A percentile compares a stretch with the other conserved stretches of the same genome.
Conservation (phyloP, 2,113 vertebrate species). For the Coracopsis vasa region DNA sequence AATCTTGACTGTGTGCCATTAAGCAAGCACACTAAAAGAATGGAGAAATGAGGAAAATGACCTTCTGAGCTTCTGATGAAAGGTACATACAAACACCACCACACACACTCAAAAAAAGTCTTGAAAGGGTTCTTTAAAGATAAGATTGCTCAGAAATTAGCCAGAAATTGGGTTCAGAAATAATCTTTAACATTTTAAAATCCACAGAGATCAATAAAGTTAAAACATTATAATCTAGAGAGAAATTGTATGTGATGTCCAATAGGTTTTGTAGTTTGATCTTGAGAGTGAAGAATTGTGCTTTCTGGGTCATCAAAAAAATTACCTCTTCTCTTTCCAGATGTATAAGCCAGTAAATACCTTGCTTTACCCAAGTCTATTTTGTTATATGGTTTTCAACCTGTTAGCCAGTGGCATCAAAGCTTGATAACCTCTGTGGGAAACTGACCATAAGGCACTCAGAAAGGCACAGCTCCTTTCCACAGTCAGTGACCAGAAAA, state of each 20-base stretch:
- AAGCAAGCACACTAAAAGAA: neutral
- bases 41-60: neutral
- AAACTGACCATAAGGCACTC: neutral
- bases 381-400: neutral
- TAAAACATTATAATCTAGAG: neutral
- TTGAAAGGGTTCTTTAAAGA: neutral
- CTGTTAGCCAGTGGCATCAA: neutral
- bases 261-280: neutral
- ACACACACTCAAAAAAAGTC: neutral
- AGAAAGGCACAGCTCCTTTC: neutral
- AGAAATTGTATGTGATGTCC: neutral
- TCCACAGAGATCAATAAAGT: neutral
- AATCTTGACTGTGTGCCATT: neutral
- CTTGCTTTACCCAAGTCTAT: neutral
- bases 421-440: conserved; percentile 21
- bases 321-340: neutral
- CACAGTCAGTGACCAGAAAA: neutral
- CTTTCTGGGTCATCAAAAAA: neutral
- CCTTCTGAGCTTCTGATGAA: neutral
- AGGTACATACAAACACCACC: neutral
- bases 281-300: neutral
- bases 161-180: neutral
- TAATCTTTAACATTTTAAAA: neutral
- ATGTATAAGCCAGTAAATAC: neutral
- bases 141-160: neutral